Evolutionary conservation across 2,888 invertebrate species (phyloP).

Genomic region (Lagria hirta): DNA sequence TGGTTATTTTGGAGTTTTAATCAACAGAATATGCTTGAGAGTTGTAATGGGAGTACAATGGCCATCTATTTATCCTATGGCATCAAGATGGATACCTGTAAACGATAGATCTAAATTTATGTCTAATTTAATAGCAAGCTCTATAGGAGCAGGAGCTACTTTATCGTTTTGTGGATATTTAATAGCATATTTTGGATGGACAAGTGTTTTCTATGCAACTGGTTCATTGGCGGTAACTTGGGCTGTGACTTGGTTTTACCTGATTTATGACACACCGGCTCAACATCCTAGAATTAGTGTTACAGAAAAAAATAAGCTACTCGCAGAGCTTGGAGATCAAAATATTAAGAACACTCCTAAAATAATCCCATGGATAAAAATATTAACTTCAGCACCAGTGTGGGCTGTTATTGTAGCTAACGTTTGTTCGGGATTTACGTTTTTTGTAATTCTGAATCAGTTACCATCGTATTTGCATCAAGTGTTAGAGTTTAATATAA

Average conservation of each 20-base stretch:
- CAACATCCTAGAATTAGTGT: constrained; percentile 75
- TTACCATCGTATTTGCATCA: constrained; percentile 9
- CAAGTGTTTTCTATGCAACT: constrained; percentile 83
- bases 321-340: constrained; percentile 59
- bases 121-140: constrained; percentile 10
- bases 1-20: too few relatives aligned
- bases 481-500: constrained; percentile 11
- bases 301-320: constrained; percentile 64
- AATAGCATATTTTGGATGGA: constrained; percentile 64
- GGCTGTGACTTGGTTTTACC: constrained; percentile 76
- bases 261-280: constrained; percentile 76
- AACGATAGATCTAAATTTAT: constrained; percentile 10
- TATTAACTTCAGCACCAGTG: constrained; percentile 70
- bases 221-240: constrained; percentile 73
- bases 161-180: constrained; percentile 13
- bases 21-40: constrained; percentile 3
- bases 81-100: constrained; percentile 11
- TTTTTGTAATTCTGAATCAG: constrained; percentile 5
- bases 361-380: constrained; percentile 68
- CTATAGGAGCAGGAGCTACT: constrained; percentile 10
- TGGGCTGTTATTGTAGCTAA: constrained; percentile 82
- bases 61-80: constrained; percentile 8
- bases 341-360: too few relatives aligned
- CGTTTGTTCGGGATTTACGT: constrained; percentile 46
- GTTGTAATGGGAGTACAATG: constrained; percentile 7